Conservation (phyloP, 2,888 invertebrate genomes). For the Drosophila imparisetae region DNA sequence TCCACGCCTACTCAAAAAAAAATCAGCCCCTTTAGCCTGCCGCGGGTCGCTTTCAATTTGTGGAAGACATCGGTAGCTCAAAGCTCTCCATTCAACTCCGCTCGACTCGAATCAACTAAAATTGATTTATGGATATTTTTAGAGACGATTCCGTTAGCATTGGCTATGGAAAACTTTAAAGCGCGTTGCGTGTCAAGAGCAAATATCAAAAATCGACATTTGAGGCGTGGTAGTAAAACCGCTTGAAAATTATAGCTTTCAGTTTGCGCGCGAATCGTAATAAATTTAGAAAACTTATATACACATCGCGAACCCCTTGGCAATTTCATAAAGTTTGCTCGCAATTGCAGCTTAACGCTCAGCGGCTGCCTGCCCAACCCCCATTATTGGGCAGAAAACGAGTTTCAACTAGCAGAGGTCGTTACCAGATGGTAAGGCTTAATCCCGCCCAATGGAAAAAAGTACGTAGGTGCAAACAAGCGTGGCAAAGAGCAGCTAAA, state of each 20-base stretch:
- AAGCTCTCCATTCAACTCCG: conserved; percentile 36
- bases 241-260: conserved; percentile 79
- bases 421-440: conserved; percentile 76
- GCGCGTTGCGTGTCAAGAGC: conserved; percentile 77
- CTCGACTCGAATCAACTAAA: conserved; percentile 64
- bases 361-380: conserved; percentile 31
- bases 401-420: conserved; percentile 70
- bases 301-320: conserved; percentile 54
- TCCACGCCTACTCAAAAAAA: conserved; percentile 31
- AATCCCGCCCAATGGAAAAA: conserved; percentile 53
- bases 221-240: conserved; percentile 76
- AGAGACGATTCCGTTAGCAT: conserved; percentile 37
- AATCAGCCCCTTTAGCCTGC: background rate
- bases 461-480: conserved; percentile 64
- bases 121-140: conserved; percentile 79
- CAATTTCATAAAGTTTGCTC: conserved; percentile 68
- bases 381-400: conserved; percentile 52
- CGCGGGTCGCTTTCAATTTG: conserved; percentile 63
- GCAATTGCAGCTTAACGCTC: conserved; percentile 63
- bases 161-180: conserved; percentile 62
- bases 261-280: conserved; percentile 78
- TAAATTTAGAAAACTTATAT: conserved; percentile 77
- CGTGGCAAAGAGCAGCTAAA: conserved; percentile 37
- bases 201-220: conserved; percentile 80
- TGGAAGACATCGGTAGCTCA: conserved; percentile 58